phyloP scores from a whole-genome alignment of 2,888 invertebrate genomes.

The Chrysina gloriosa region DNA sequence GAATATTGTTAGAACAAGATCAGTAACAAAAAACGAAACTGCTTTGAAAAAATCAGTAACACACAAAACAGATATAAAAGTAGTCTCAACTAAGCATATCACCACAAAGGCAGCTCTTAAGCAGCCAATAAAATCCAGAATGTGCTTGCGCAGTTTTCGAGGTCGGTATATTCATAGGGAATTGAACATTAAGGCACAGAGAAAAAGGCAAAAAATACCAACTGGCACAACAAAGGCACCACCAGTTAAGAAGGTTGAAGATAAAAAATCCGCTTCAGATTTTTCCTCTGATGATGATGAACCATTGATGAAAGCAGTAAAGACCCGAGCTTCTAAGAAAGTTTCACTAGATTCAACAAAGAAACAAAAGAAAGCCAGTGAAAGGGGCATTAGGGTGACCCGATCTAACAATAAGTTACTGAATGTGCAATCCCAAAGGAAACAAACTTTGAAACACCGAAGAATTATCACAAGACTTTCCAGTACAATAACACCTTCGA shows the following conservation, averaged over 20 bases:
- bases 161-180: conserved; percentile 63
- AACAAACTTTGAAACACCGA: conserved; percentile 24
- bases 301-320: conserved; percentile 59
- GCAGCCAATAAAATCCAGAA: conserved; percentile 57
- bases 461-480: conserved; percentile 37
- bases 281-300: conserved; percentile 70
- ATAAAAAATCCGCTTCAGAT: conserved; percentile 54
- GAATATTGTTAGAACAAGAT: conserved; percentile 67
- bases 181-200: conserved; percentile 45
- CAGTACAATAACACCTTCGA: conserved; percentile 21
- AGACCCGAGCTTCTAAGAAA: conserved; percentile 49
- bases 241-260: conserved; percentile 31
- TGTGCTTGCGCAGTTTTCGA: conserved; percentile 65
- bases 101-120: conserved; percentile 60
- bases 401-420: conserved; percentile 20
- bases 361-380: conserved; percentile 1
- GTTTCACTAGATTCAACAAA: conserved; percentile 31
- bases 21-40: conserved; percentile 63
- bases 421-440: conserved; percentile 23
- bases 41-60: conserved; percentile 58
- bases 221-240: neutral
- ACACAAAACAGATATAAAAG: conserved; percentile 59
- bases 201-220: neutral
- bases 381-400: conserved; percentile 9
- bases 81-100: conserved; percentile 62